Evolutionary conservation across 30 jellyfish, hydroid and myxozoan genomes (phyloP), one percentile per base, ranked within the genome.

Genomic region (Catostylus mosaicus): DNA sequence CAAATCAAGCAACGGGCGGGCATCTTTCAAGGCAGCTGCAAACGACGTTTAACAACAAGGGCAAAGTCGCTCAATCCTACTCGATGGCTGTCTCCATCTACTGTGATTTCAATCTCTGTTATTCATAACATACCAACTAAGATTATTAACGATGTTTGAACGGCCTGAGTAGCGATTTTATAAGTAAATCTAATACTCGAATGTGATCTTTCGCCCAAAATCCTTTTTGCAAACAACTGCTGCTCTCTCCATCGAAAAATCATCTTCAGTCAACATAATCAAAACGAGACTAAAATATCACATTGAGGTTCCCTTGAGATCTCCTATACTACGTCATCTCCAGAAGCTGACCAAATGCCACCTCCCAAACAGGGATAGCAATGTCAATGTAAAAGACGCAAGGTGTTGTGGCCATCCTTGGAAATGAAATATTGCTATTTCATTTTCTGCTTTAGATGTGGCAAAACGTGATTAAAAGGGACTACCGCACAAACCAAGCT

Each of bases 11-110:
- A n/a, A n/a, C n/a, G n/a, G n/a, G n/a, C n/a, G n/a, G n/a, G n/a
- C n/a, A n/a, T n/a, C n/a, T n/a, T n/a, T n/a, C n/a, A n/a, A n/a
- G 18, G 63, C 63, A 50, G 63, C 63, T 50, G 63, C 24, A 50
- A 50, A 50, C 18, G 20, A 23, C 24, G 20, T 18, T 18, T 23
- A 4, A 50, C 2, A 50, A 10, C 63, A 3, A n/a, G n/a, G n/a
- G n/a, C n/a, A n/a, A n/a, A n/a, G 14, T 16, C 63, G 18, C 24
- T 50, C 63, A 23, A 50, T 10, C 5, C 24, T 50, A 8, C 24
- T 50, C 63, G 20, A 6, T 43, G 54, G 20, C 24, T 4, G 20
- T 4, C 14, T 50, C 14, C 63, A 50, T 23, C 24, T 16, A 18
- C 24, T 50, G 24, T 23, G 24, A 50, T 10, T 50, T 50, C 20